Evolutionary conservation across 1,140 invertebrate species (phyloP).

Genomic region (Drosophila rhopaloa): DNA sequence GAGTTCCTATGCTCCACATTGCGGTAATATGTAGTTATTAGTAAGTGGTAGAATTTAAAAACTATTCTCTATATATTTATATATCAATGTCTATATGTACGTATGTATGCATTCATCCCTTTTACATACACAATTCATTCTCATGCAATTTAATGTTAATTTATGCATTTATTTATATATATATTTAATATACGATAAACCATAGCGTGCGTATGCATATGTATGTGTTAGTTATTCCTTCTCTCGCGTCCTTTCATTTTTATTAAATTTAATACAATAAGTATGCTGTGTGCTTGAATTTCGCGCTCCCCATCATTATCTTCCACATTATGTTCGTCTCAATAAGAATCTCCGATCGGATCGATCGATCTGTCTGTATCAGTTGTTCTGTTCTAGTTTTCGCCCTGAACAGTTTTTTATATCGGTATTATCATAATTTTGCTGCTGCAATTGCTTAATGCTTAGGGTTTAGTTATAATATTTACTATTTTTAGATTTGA

Average conservation of each 20-base stretch:
- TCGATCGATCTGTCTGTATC: constrained; percentile 6
- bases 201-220: constrained; percentile 68
- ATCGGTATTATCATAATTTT: constrained; percentile 10
- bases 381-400: constrained; percentile 7
- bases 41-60: constrained; percentile 75
- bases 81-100: constrained; percentile 40
- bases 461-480: constrained; percentile 50
- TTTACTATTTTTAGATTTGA: constrained; percentile 75
- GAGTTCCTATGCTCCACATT: constrained; percentile 61
- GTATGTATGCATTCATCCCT: constrained; percentile 42
- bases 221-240: constrained; percentile 60
- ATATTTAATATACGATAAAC: constrained; percentile 61
- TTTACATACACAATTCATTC: constrained; percentile 63
- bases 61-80: constrained; percentile 57
- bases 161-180: constrained; percentile 64
- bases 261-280: constrained; percentile 75
- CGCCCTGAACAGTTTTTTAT: constrained; percentile 3
- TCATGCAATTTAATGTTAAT: constrained; percentile 45
- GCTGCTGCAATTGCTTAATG: constrained; percentile 39
- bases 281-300: constrained; percentile 72
- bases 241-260: constrained; percentile 11
- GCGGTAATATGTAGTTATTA: constrained; percentile 57
- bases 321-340: constrained; percentile 1
- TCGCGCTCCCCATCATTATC: constrained; percentile 27
- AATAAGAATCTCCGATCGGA: constrained; percentile 7